phyloP scores from a whole-genome alignment of 1,140 invertebrate species.

The Drosophila ficusphila region DNA sequence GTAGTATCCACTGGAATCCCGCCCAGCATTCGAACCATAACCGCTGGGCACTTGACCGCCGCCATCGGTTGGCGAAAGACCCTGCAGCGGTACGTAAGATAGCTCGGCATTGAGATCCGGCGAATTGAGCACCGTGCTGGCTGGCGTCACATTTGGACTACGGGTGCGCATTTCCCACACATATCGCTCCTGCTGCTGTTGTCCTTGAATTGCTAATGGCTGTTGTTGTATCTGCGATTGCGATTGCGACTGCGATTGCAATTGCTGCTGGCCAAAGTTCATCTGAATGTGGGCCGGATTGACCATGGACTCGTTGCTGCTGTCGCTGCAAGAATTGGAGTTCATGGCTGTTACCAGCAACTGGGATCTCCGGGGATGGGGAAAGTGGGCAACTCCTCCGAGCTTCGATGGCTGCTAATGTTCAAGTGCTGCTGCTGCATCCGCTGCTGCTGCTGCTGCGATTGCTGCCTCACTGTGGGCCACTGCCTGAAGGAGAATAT shows the following conservation, averaged over 20 bases:
- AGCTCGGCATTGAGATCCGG: conserved; percentile 78
- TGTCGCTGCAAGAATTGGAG: conserved; percentile 68
- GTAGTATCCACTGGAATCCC: conserved; percentile 40
- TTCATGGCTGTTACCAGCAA: conserved; percentile 48
- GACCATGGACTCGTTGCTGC: conserved; percentile 70
- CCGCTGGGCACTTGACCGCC: conserved; percentile 31
- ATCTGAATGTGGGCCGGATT: conserved; percentile 60
- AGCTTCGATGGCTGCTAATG: conserved; percentile 13
- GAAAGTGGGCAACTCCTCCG: not conserved
- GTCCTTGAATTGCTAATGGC: too few species aligned
- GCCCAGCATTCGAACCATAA: not conserved
- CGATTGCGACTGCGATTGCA: not conserved
- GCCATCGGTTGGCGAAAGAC: conserved; percentile 30
- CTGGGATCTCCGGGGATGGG: not conserved
- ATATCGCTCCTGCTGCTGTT: conserved; percentile 71
- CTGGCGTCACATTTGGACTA: conserved; percentile 82
- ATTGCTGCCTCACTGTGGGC: conserved; percentile 53
- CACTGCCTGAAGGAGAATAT: conserved; percentile 7
- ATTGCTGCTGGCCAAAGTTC: conserved; percentile 39
- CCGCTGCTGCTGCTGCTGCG: conserved; percentile 53
- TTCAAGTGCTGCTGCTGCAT: conserved; percentile 3
- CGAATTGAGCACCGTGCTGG: conserved; percentile 82
- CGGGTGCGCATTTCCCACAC: conserved; percentile 83
- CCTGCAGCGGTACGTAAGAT: conserved; percentile 56
- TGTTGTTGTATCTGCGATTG: not conserved